phyloP scores from a whole-genome alignment of 2,888 invertebrate genomes.

The Phoenoteleia sp. region DNA sequence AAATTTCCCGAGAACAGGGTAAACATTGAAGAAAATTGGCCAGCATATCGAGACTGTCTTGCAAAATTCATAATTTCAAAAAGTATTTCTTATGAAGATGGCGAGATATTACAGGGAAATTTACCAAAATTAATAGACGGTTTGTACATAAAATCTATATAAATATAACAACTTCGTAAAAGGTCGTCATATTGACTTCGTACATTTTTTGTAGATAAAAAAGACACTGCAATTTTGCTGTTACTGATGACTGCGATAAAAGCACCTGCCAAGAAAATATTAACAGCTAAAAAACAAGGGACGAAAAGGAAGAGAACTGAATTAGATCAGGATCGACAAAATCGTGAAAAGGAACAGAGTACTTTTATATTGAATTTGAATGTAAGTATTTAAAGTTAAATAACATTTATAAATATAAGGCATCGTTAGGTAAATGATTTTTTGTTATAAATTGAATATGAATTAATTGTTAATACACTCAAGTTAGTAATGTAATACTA shows the following conservation, averaged over 20 bases:
- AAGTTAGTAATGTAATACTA: too few relatives aligned
- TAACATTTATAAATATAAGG: background rate
- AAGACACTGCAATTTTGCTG: background rate
- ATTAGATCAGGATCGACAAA: background rate
- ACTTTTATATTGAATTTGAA: background rate
- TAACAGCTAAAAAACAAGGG: background rate
- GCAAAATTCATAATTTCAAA: slow-evolving; percentile 1
- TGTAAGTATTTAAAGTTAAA: slow-evolving; percentile 2
- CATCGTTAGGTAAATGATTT: too few relatives aligned
- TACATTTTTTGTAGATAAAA: slow-evolving; percentile 1
- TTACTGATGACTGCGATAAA: background rate
- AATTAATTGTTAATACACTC: too few relatives aligned
- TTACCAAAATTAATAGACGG: background rate
- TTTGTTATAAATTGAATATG: too few relatives aligned
- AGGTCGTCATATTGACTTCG: background rate
- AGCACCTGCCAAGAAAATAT: background rate
- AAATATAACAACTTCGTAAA: too few relatives aligned
- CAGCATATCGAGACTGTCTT: background rate
- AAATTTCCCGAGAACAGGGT: background rate
- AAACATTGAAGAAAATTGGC: background rate
- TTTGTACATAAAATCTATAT: too few relatives aligned
- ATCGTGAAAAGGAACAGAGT: background rate
- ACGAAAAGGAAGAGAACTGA: background rate
- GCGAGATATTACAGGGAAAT: too few relatives aligned
- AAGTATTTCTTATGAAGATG: background rate